Evolutionary conservation across 2,797 vertebrate genomes (phyloP).

Genomic region (Lophius americanus): DNA sequence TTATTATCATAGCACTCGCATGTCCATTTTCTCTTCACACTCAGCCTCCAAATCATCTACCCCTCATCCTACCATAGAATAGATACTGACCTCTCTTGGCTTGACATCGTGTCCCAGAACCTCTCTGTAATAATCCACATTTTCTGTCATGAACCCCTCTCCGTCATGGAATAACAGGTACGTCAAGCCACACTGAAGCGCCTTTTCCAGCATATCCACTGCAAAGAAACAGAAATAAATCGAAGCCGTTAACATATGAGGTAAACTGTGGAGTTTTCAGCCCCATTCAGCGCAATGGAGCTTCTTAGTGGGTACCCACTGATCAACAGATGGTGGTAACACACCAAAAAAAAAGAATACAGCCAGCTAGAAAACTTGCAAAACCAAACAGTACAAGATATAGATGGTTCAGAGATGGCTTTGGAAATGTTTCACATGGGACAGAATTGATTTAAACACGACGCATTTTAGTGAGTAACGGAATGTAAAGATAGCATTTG

Average conservation of each 20-base stretch:
- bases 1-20: no score
- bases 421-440: background rate
- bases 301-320: background rate
- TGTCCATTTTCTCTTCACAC: background rate
- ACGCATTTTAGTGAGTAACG: no score
- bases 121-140: constrained; percentile 86
- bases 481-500: no score
- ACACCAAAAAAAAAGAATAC: background rate
- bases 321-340: background rate
- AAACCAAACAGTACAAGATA: background rate
- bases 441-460: background rate
- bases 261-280: background rate
- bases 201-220: constrained; percentile 85
- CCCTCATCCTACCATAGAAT: background rate
- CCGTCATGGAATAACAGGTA: constrained; percentile 92
- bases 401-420: background rate
- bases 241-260: background rate
- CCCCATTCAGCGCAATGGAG: background rate
- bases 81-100: constrained; percentile 85
- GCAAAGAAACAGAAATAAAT: constrained; percentile 15
- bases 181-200: constrained; percentile 87
- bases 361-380: no score
- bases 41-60: background rate
- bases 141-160: constrained; percentile 90
- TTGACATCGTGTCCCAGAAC: constrained; percentile 77